Percentiles rank a stretch among this genome's conserved stretches.
Conservation (phyloP, 2,888 invertebrate species). For the Geophilus truncorum region DNA sequence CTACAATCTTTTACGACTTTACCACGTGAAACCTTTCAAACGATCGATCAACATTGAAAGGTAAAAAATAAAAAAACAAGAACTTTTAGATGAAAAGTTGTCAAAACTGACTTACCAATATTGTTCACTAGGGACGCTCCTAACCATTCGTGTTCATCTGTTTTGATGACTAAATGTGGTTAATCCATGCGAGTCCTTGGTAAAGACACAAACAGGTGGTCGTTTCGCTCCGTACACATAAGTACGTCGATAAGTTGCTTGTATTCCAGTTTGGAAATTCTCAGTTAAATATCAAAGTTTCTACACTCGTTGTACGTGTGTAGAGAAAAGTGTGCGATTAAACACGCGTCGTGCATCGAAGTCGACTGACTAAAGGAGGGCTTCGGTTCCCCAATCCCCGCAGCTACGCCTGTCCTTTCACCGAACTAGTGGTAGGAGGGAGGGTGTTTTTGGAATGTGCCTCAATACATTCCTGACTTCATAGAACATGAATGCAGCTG, state of each 20-base stretch:
- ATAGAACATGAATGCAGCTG: slow-evolving; percentile 29
- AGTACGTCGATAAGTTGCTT: not conserved
- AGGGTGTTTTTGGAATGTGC: slow-evolving; percentile 22
- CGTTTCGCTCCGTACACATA: not conserved
- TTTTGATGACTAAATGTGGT: slow-evolving; percentile 6
- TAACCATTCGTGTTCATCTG: slow-evolving; percentile 24
- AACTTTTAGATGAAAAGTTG: not conserved
- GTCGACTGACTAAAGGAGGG: slow-evolving; percentile 12
- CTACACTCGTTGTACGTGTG: not conserved
- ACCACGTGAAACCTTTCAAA: not conserved
- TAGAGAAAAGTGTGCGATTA: not conserved
- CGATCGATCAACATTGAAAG: too few relatives aligned
- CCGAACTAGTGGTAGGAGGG: not conserved
- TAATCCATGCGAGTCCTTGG: not conserved
- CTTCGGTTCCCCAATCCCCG: slow-evolving; percentile 25
- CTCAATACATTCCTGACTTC: slow-evolving; percentile 29
- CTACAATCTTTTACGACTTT: not conserved
- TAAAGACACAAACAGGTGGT: not conserved
- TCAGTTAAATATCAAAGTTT: not conserved
- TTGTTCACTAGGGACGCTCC: not conserved
- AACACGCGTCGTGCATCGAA: not conserved
- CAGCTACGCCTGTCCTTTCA: slow-evolving; percentile 31
- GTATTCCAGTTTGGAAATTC: not conserved
- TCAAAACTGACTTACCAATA: not conserved
- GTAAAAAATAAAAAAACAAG: not conserved